These are phyloP conservation scores for Esox niger DNA, from an alignment of 2,113 vertebrate genomes.

Conservation along the genomic window DNA sequence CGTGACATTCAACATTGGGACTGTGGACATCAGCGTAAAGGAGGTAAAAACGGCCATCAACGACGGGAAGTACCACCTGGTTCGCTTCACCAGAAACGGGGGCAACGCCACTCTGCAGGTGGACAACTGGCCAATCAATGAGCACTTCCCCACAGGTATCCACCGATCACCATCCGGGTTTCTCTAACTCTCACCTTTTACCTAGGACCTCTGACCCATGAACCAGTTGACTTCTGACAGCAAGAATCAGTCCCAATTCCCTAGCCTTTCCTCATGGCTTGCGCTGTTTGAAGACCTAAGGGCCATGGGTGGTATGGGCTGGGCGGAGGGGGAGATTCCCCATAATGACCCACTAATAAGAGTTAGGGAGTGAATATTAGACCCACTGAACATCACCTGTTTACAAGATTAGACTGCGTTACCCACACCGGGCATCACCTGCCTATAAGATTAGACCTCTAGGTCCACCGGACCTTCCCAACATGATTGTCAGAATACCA, in stretches of 20 bases:
- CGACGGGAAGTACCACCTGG: conserved; percentile 94
- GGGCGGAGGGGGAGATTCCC: too few species aligned
- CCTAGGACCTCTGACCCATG: background rate
- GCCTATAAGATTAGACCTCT: too few species aligned
- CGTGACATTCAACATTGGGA: conserved; percentile 96
- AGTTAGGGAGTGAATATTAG: background rate
- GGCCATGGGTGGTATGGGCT: background rate
- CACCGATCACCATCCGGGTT: background rate
- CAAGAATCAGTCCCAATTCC: too few species aligned
- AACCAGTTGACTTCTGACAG: too few species aligned
- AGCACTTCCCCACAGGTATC: conserved; percentile 94
- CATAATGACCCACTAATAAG: too few species aligned
- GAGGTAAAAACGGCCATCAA: conserved; percentile 85
- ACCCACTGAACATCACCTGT: conserved; percentile 60
- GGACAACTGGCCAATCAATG: conserved; percentile 95
- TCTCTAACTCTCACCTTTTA: background rate
- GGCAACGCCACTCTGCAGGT: conserved; percentile 96
- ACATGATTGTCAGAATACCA: background rate
- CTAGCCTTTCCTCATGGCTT: background rate
- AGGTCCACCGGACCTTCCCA: too few species aligned
- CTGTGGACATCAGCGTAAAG: conserved; percentile 93
- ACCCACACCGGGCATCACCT: too few species aligned
- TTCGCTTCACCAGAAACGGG: conserved; percentile 93
- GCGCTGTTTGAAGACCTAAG: background rate
- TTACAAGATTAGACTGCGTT: too few species aligned